Percentiles rank a stretch among this genome's conserved stretches.
Conservation (phyloP, 1,140 invertebrate genomes). For the Achatina immaculata region DNA sequence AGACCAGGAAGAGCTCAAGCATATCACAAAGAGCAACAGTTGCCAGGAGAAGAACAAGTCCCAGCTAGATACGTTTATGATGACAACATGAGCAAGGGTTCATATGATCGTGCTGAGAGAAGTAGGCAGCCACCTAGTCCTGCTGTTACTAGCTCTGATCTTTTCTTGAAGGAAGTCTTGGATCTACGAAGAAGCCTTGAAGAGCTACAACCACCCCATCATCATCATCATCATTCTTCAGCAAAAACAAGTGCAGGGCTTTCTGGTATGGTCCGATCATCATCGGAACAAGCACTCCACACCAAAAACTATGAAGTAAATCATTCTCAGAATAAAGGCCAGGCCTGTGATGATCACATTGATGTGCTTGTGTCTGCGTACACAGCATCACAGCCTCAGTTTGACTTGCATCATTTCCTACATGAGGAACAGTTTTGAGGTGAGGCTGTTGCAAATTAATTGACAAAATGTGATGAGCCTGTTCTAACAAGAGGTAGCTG, state of each 20-base stretch:
- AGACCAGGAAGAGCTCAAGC: not conserved
- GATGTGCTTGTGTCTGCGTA: not conserved
- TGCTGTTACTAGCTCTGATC: not conserved
- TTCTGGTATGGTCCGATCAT: not conserved
- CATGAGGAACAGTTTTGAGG: slow-evolving; percentile 5
- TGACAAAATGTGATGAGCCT: too few species aligned
- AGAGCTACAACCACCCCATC: not conserved
- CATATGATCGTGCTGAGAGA: not conserved
- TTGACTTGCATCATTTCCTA: not conserved
- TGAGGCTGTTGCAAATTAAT: too few species aligned
- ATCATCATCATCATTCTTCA: too few species aligned
- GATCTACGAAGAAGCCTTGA: not conserved
- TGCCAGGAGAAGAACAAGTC: not conserved
- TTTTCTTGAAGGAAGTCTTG: not conserved
- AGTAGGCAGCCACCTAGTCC: not conserved
- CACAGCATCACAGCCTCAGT: slow-evolving; percentile 12
- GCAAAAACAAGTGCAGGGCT: not conserved
- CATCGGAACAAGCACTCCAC: slow-evolving; percentile 4
- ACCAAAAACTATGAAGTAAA: not conserved
- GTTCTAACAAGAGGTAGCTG: too few species aligned
- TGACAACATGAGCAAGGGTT: not conserved
- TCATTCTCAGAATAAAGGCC: not conserved
- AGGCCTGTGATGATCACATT: not conserved
- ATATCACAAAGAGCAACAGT: not conserved
- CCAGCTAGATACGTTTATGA: not conserved